phyloP scores from a whole-genome alignment of 1,140 invertebrate genomes.

The Sycobia sp. region DNA sequence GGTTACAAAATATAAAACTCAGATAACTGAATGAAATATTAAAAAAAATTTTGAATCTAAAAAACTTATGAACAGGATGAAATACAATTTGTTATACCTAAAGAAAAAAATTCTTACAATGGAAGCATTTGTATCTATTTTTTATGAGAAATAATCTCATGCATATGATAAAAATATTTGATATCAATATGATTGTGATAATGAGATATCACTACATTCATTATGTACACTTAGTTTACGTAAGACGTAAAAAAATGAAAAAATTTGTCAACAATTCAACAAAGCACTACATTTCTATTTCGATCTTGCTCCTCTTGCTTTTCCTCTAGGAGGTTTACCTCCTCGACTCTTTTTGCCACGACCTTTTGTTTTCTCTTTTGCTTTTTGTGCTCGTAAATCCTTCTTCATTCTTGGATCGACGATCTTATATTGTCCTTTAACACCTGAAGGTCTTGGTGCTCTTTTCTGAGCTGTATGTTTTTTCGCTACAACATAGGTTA shows the following conservation, averaged over 20 bases:
- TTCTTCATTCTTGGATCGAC: slow-evolving; percentile 97
- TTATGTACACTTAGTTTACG: slow-evolving; percentile 30
- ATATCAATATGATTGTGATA: background rate
- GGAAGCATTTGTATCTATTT: too few relatives aligned
- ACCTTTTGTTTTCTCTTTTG: slow-evolving; percentile 65
- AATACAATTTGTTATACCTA: too few relatives aligned
- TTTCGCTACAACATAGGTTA: slow-evolving; percentile 94
- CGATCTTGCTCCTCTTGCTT: slow-evolving; percentile 39
- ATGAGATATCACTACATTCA: slow-evolving; percentile 5
- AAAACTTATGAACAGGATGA: too few relatives aligned
- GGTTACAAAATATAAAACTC: too few relatives aligned
- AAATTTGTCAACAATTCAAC: slow-evolving; percentile 8
- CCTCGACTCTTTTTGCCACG: slow-evolving; percentile 50
- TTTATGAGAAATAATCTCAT: slow-evolving; percentile 13
- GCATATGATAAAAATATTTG: background rate
- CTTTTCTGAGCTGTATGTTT: slow-evolving; percentile 82
- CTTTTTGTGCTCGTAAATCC: slow-evolving; percentile 76
- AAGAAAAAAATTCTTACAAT: too few relatives aligned
- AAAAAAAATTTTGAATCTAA: too few relatives aligned
- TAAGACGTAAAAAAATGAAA: slow-evolving; percentile 13
- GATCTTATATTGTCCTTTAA: slow-evolving; percentile 91
- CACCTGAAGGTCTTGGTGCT: slow-evolving; percentile 78
- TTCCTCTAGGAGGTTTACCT: slow-evolving; percentile 38
- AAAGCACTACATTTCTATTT: slow-evolving; percentile 18
- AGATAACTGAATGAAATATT: too few relatives aligned